A percentile compares a stretch with the other conserved stretches of the same genome.
Evolutionary conservation across 2,113 vertebrate species (phyloP).

Genomic region (Euleptes europaea): DNA sequence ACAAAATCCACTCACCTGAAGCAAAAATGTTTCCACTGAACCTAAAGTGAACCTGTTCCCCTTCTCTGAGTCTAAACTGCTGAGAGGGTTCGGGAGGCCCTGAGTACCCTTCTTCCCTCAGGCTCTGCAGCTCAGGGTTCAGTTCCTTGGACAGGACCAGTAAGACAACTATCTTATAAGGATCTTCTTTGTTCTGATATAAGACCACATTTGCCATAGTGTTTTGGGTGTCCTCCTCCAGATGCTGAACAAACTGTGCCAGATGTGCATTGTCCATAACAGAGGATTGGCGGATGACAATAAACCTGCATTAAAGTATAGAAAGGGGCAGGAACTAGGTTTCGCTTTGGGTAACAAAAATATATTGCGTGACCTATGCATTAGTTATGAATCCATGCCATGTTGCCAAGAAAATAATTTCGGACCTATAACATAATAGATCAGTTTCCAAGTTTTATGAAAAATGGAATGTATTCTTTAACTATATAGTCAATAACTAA

Average conservation of each 20-base stretch:
- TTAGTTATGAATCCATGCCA: neutral
- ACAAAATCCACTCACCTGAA: conserved; percentile 70
- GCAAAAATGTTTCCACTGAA: conserved; percentile 88
- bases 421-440: neutral
- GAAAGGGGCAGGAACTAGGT: neutral
- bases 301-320: conserved; percentile 71
- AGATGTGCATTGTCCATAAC: conserved; percentile 65
- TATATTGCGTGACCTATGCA: too few relatives aligned
- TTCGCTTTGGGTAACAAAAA: too few relatives aligned
- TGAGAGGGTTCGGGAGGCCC: conserved; percentile 75
- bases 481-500: too few relatives aligned
- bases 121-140: conserved; percentile 69
- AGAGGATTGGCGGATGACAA: conserved; percentile 78
- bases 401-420: neutral
- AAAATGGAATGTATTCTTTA: too few relatives aligned
- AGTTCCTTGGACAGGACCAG: conserved; percentile 79
- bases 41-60: conserved; percentile 82
- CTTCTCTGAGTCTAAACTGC: conserved; percentile 81
- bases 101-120: conserved; percentile 70
- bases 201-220: conserved; percentile 75
- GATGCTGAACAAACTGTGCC: conserved; percentile 73
- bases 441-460: too few relatives aligned
- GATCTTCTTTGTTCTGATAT: conserved; percentile 70
- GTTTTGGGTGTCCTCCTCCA: conserved; percentile 75
- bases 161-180: conserved; percentile 66